Base-by-base conservation (phyloP, 2,888 invertebrate genomes). In the Rhabditophanes sp. region DNA sequence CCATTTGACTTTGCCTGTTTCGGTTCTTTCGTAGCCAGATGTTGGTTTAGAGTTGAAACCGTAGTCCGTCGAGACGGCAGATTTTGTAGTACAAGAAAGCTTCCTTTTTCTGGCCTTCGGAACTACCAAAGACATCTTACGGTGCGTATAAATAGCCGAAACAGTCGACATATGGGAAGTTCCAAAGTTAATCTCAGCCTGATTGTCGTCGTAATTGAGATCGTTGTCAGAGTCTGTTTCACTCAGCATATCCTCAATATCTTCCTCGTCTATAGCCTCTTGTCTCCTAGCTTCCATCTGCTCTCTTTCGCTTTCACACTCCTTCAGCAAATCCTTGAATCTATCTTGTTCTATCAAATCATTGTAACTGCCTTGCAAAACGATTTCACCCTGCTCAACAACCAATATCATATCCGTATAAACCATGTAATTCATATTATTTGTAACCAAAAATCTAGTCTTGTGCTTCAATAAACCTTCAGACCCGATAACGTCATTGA, bases 81-180 rank as follows among this genome's bases (percentile, higher is more conserved):
- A 44, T 3, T 38, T 38, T 11, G 31, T 19, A 8, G 46, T 26
- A 6, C 51, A 28, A 39, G 44, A 33, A 33, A 36, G 30, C n/a
- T 48, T 21, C 18, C 40, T 18, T 7, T 50, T 21, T 4, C 44
- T 26, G 2, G 27, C 33, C 9, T 25, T 28, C 11, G 33, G 20
- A 21, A 35, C 46, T 8, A 39, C 31, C 3, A 45, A 48, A 12
- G 47, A 44, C 19, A 39, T 32, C n/a, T 47, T 41, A 4, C 53
- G 42, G 4, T 46, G 37, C 12, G 43, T 39, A 20, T 53, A 42
- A 28, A 60, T 60, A 20, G 55, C 56, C 9, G 61, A 62, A 19
- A 60, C 60, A 8, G 60, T 60, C 7, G 56, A 56, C 50, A 61
- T 47, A 33, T 52, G 56, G 3, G 49, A 49, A 14, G 56, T 46